Evolutionary conservation across 2,797 vertebrate species (phyloP).

Genomic region (Oophaga sylvatica): DNA sequence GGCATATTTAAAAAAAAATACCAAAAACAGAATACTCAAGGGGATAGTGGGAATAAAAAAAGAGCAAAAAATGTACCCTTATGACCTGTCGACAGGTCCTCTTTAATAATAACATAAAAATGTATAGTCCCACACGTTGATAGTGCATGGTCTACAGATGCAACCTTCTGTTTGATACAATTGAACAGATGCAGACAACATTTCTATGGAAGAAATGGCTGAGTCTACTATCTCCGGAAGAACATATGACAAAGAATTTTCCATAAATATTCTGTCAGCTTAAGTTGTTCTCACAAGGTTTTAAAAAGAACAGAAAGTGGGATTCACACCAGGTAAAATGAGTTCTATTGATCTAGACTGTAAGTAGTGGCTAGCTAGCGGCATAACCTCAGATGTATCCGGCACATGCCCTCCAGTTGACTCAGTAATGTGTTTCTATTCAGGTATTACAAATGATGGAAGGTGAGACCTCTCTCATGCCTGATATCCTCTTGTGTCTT

Average conservation of each 20-base stretch:
- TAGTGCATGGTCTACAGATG: neutral
- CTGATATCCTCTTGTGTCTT: slow-evolving; percentile 1
- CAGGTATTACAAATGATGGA: slow-evolving; percentile 18
- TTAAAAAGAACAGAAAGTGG: neutral
- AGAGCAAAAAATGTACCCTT: too few species aligned
- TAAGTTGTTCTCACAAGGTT: slow-evolving; percentile 1
- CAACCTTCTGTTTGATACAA: neutral
- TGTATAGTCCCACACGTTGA: neutral
- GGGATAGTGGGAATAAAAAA: too few species aligned
- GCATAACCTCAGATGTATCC: neutral
- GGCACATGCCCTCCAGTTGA: slow-evolving; percentile 5
- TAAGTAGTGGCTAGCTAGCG: neutral
- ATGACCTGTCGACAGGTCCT: too few species aligned
- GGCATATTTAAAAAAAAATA: too few species aligned
- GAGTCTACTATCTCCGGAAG: neutral
- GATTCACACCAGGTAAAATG: neutral
- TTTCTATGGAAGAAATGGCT: neutral
- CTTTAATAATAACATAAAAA: neutral
- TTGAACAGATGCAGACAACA: neutral
- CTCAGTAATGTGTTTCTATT: slow-evolving; percentile 19
- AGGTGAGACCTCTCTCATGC: slow-evolving; percentile 12
- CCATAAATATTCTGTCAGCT: slow-evolving; percentile 7
- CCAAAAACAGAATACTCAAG: too few species aligned
- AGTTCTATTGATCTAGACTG: neutral
- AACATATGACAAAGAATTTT: neutral